Conservation (phyloP, 2,888 invertebrate species). For the Lymantria dispar region DNA sequence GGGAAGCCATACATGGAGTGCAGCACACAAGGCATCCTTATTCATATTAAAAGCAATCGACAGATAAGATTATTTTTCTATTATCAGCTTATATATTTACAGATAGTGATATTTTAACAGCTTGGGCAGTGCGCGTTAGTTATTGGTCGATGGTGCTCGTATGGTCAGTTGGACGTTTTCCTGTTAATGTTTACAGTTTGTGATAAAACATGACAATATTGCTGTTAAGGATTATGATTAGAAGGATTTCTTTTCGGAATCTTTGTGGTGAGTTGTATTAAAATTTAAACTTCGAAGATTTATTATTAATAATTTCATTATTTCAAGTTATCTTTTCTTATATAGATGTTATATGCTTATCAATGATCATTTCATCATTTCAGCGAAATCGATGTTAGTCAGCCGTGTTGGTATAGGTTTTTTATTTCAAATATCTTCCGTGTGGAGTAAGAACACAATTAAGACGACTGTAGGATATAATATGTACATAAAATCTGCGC, state of each 20-base stretch:
- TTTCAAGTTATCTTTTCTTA: not conserved
- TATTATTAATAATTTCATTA: not conserved
- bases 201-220: not conserved
- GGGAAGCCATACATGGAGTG: no score
- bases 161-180: not conserved
- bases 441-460: no score
- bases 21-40: no score
- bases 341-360: no score
- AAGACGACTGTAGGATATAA: no score
- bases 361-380: no score
- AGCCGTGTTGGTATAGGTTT: no score
- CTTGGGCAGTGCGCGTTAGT: not conserved
- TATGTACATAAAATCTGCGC: no score
- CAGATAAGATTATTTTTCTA: not conserved
- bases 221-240: not conserved
- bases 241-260: not conserved
- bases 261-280: not conserved
- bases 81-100: not conserved
- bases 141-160: not conserved
- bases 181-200: not conserved
- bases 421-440: no score
- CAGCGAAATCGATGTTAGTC: no score
- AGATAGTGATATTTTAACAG: not conserved
- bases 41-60: not conserved
- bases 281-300: no score